phyloP scores from a whole-genome alignment of 2,113 vertebrate genomes.

The Thinocorus orbignyianus region DNA sequence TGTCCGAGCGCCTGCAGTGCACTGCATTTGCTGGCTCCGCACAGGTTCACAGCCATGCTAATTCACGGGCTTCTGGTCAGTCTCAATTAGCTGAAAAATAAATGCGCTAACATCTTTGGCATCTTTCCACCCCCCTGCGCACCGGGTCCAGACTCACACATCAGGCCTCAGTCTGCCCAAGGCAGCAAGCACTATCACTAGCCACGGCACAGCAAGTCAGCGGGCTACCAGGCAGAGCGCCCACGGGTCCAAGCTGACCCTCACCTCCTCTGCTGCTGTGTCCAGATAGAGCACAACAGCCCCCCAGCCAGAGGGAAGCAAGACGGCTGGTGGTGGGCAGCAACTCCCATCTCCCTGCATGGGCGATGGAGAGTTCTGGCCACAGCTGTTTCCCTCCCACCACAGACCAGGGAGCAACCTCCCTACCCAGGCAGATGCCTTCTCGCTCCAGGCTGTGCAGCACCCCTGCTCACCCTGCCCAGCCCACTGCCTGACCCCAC shows the following conservation, averaged over 20 bases:
- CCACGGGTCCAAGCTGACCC: fast-evolving
- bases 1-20: not conserved
- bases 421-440: not conserved
- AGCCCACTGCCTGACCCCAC: not conserved
- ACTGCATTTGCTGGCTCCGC: not conserved
- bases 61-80: not conserved
- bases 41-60: not conserved
- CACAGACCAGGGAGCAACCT: not conserved
- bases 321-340: fast-evolving
- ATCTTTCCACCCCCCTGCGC: not conserved
- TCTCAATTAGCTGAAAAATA: constrained; percentile 28
- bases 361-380: not conserved
- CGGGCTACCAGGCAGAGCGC: fast-evolving
- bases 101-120: not conserved
- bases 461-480: not conserved
- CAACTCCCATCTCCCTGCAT: fast-evolving
- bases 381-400: not conserved
- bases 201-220: not conserved
- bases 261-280: fast-evolving
- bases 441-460: fast-evolving
- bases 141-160: not conserved
- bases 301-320: not conserved
- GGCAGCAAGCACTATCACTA: fast-evolving
- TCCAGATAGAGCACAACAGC: fast-evolving
- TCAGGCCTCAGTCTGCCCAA: not conserved